Evolutionary conservation across 2,113 vertebrate genomes (phyloP), one percentile per base, ranked within the genome.

Genomic region (Thalassarche chlororhynchos): DNA sequence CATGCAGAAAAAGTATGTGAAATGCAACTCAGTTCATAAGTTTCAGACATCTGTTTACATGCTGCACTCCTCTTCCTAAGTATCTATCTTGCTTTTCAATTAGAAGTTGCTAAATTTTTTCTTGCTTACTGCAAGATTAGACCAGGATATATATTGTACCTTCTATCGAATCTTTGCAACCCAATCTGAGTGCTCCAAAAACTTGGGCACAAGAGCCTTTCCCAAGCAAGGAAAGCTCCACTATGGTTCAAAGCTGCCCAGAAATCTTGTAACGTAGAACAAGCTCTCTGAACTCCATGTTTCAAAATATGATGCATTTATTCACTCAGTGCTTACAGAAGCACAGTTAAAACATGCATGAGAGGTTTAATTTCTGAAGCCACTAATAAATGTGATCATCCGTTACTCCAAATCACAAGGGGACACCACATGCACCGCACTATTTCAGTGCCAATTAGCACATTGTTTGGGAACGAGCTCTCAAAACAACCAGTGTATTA

Each of bases 361-460:
- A 92, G 55, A 42, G n/a, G 54, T 80, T 78, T 90, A 42, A 88
- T 62, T 84, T 66, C 42, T 75, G 51, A 91, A 90, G 58, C 55
- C 55, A 28, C 49, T 79, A 90, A 66, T 54, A 84, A 93, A 82
- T 36, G 77, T 4, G 21, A 70, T 79, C 61, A 70, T 66, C 36
- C 0, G 0, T 71, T 93, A 79, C 61, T 68, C 60, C 79, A 83
- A 42, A 52, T 90, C 90, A 78, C 88, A 85, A 70, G 51, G 62
- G 91, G 54, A 15, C 23, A 68, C 64, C 66, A 72, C 66, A 61
- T 3, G n/a, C 69, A 83, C 66, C 0, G 0, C 61, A 32, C 17
- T 84, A 72, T 79, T 96, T 95, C 88, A 94, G 47, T 2, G 3
- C 84, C 84, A 87, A 86, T 87, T 93, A 94, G 64, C 79, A 84